Percentiles rank a stretch among this genome's conserved stretches.
These are phyloP conservation scores for Sarcophaga bullata DNA, from an alignment of 1,140 invertebrate genomes.

Conservation along the genomic window DNA sequence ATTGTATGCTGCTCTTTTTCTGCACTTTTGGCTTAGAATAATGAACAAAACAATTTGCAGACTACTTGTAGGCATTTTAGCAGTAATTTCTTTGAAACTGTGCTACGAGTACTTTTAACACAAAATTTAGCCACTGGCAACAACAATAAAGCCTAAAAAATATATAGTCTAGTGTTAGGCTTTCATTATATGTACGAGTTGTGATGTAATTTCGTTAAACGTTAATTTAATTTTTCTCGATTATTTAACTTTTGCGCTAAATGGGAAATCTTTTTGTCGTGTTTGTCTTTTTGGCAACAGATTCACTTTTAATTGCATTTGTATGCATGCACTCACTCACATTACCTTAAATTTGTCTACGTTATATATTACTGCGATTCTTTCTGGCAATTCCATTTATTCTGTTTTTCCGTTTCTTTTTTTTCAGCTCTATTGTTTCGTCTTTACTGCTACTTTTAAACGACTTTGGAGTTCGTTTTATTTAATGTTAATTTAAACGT, in stretches of 20 bases:
- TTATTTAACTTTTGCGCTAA: slow-evolving; percentile 22
- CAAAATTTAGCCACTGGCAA: not conserved
- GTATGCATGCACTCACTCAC: slow-evolving; percentile 39
- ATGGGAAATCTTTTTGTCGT: slow-evolving; percentile 13
- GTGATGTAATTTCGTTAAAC: slow-evolving; percentile 17
- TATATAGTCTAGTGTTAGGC: not conserved
- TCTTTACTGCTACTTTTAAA: not conserved
- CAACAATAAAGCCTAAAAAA: not conserved
- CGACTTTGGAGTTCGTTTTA: not conserved
- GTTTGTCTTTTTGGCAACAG: slow-evolving; percentile 9
- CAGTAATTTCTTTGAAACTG: not conserved
- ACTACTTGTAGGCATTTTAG: slow-evolving; percentile 8
- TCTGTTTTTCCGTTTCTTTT: not conserved
- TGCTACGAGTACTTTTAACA: not conserved
- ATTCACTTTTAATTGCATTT: slow-evolving; percentile 34
- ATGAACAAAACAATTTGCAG: slow-evolving; percentile 6
- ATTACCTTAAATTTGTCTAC: slow-evolving; percentile 38
- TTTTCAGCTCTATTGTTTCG: not conserved
- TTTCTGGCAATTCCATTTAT: slow-evolving; percentile 11
- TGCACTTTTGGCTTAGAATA: not conserved
- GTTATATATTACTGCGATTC: not conserved
- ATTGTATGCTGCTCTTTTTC: not conserved
- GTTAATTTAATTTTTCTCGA: slow-evolving; percentile 22
- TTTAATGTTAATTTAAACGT: slow-evolving; percentile 20
- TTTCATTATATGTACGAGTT: not conserved